Base-by-base conservation (phyloP, 1,140 invertebrate species). In the Sarcophaga bullata region DNA sequence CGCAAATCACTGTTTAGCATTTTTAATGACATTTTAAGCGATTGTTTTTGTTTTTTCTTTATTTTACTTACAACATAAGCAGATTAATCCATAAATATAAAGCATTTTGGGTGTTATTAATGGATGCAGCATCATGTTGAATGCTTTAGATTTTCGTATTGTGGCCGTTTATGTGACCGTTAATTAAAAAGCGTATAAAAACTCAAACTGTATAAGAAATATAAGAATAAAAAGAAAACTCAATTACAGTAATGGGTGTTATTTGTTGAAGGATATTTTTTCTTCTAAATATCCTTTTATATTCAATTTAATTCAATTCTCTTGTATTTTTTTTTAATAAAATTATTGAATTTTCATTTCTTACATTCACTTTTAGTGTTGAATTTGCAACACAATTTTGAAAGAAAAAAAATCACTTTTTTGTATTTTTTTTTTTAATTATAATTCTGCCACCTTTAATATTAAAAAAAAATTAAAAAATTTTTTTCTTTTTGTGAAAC, bases 41-140 rank as follows among this genome's bases (percentile, higher is more conserved):
- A 5, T 37, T 37, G 25, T 37, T 37, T 37, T 37, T 37, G 25
- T 37, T 37, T 75, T 75, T 78, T 78, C 15, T 75, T 75, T 48
- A 48, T 48, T 85, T 83, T 88, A 88, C 87, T 88, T 88, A 88
- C 87, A 88, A 81, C 87, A 86, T 84, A 88, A 48, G 48, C 80
- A 58, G 25, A 80, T 58, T 62, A 80, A 80, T 80, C 80, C 80
- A 80, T 37, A 80, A 46, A 58, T 46, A 78, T 78, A 78, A n/a
- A 80, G 80, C 80, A 80, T 62, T 68, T 80, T 80, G 6, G 52
- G 58, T 37, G 52, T 62, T 17, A 62, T 52, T 13, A 58, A 37
- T n/a, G 58, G 25, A 80, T 80, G 49, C 25, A 58, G 25, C 58
- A 62, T 68, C 7, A 47, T 50, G 11, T 10, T 68, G 11, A 76